Evolutionary conservation across 1,140 invertebrate genomes (phyloP), one percentile per base, ranked within the genome.

Genomic region (Vanessa atalanta): DNA sequence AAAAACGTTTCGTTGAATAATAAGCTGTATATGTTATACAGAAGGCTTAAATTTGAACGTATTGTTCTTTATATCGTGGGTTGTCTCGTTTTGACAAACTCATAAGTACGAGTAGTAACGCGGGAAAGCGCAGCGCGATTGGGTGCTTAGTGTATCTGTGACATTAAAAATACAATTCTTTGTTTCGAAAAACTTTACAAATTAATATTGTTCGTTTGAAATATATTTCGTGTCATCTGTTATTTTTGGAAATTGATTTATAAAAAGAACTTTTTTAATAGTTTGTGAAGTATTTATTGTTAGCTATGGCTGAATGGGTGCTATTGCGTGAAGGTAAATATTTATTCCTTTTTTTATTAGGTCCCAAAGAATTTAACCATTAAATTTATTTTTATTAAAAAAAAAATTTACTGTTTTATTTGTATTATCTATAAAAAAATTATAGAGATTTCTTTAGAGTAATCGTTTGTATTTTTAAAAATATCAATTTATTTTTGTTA

Each of bases 101-200:
- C 37, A 43, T 43, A 78, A 75, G 6, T 31, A 31, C 26, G 0
- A 31, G 57, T 78, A 89, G 88, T 88, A 72, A 77, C 83, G 84
- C 88, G 85, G 82, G 81, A 86, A 87, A 83, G 76, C 80, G 85
- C 83, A 78, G 31, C 43, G 75, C 65, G 73, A 15, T 70, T 68
- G 75, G 73, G 47, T 73, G 70, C 72, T 67, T 73, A 48, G 57
- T 60, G 53, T 26, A 26, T 4, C 51, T 43, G 51, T 47, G 57
- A 37, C 31, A 8, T 61, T 23, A 47, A 69, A 69, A 69, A 69
- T 37, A 37, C 6, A 60, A 47, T 47, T 69, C 67, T 69, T 69
- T 69, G 67, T 69, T 69, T 47, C 5, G 8, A 69, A 69, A 60
- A 60, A 68, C 4, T 53, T 31, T 47, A 47, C 37, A 23, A 23